Conservation (phyloP, 64 coral and sea anemone species). For the Dendronephthya gigantea region DNA sequence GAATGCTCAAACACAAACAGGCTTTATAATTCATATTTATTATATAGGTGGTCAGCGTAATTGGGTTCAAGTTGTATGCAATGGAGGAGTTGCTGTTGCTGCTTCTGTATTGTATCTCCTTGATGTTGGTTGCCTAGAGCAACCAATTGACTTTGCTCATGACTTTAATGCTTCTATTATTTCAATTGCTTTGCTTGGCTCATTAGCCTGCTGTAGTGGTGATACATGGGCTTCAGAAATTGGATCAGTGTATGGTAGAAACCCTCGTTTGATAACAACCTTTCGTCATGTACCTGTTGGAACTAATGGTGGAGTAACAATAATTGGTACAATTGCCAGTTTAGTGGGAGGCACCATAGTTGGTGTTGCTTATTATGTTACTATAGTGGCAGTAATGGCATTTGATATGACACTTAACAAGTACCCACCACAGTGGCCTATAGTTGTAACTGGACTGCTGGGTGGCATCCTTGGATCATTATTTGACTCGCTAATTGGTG, state of each 20-base stretch:
- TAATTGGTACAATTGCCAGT: slow-evolving; percentile 69
- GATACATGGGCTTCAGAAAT: slow-evolving; percentile 99
- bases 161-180: slow-evolving; percentile 80
- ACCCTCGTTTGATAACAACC: slow-evolving; percentile 81
- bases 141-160: slow-evolving; percentile 70
- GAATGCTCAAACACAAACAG: too few relatives aligned
- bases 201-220: slow-evolving; percentile 86
- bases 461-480: slow-evolving; percentile 74
- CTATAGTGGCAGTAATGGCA: slow-evolving; percentile 26
- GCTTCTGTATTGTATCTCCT: slow-evolving; percentile 57
- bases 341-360: slow-evolving; percentile 60
- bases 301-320: slow-evolving; percentile 87
- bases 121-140: slow-evolving; percentile 77
- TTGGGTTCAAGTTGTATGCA: slow-evolving; percentile 96
- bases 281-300: slow-evolving; percentile 70
- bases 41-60: slow-evolving; percentile 76
- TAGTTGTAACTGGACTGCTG: slow-evolving; percentile 63
- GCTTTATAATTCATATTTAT: background rate
- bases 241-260: slow-evolving; percentile 57
- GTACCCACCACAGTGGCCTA: slow-evolving; percentile 76
- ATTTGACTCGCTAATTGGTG: slow-evolving; percentile 76
- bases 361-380: slow-evolving; percentile 65
- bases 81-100: slow-evolving; percentile 77
- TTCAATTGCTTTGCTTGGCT: slow-evolving; percentile 63
- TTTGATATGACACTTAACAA: slow-evolving; percentile 11